Percentiles rank a stretch among this genome's conserved stretches.
These are phyloP conservation scores for Myiagra hebetior DNA, from an alignment of 2,113 vertebrate species.

Conservation along the genomic window DNA sequence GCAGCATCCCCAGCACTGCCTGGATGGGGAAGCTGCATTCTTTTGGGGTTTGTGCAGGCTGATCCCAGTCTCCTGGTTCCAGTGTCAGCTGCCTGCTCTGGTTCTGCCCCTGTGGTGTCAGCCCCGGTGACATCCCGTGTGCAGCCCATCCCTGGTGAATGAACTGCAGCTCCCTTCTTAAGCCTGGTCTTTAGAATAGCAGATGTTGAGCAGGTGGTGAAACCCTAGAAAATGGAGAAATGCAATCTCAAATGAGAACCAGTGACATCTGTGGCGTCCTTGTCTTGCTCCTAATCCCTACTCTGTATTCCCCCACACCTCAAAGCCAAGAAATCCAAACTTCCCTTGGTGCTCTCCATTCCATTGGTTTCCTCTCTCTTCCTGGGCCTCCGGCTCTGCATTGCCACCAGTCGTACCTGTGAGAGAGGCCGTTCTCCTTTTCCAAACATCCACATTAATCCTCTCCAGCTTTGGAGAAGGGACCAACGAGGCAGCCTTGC, in stretches of 20 bases:
- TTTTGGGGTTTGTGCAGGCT: fast-evolving
- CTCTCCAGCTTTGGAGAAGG: background rate
- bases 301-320: background rate
- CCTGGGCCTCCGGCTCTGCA: fast-evolving
- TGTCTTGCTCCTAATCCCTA: background rate
- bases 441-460: fast-evolving
- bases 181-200: fast-evolving
- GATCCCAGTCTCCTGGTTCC: background rate
- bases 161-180: fast-evolving
- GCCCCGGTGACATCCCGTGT: too few species aligned
- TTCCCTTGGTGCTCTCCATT: background rate
- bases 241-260: background rate
- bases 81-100: background rate
- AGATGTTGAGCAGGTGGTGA: background rate
- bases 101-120: background rate
- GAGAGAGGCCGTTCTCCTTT: background rate
- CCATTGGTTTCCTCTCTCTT: fast-evolving
- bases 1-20: background rate
- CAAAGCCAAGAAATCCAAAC: background rate
- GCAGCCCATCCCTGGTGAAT: background rate
- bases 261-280: background rate
- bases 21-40: background rate
- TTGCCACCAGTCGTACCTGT: fast-evolving
- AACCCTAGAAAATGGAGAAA: background rate
- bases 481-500: background rate